phyloP scores from a whole-genome alignment of 2,888 invertebrate genomes.

The Neelides folsomi region DNA sequence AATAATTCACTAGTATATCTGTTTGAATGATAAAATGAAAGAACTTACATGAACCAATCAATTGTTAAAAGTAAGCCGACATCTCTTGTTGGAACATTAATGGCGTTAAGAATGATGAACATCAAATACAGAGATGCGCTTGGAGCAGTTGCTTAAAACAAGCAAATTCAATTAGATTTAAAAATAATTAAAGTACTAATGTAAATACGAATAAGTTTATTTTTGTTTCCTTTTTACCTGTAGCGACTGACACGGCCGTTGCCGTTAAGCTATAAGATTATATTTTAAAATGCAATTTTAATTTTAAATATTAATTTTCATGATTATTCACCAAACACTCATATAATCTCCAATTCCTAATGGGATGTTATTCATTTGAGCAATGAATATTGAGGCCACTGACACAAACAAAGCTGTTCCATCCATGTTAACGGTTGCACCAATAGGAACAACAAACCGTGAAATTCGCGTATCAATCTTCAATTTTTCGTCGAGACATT shows the following conservation, averaged over 20 bases:
- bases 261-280: constrained; percentile 70
- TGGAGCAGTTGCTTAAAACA: constrained; percentile 55
- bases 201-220: too few species aligned
- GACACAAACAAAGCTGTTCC: constrained; percentile 80
- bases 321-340: constrained; percentile 76
- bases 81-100: constrained; percentile 67
- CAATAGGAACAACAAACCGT: constrained; percentile 70
- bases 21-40: too few species aligned
- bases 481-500: constrained; percentile 70
- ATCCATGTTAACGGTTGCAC: constrained; percentile 82
- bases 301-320: constrained; percentile 35
- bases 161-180: too few species aligned
- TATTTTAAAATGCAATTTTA: background rate
- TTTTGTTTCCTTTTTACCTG: too few species aligned
- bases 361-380: constrained; percentile 69
- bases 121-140: constrained; percentile 71
- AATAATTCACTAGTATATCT: background rate
- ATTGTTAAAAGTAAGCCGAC: constrained; percentile 71
- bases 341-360: constrained; percentile 70
- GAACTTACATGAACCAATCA: constrained; percentile 78
- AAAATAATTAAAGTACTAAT: too few species aligned
- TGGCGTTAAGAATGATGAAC: constrained; percentile 64
- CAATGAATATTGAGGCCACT: constrained; percentile 72
- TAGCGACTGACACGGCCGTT: constrained; percentile 75
- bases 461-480: constrained; percentile 67